Conservation (phyloP, 2,113 vertebrate genomes). For the Elaphurus davidianus region DNA sequence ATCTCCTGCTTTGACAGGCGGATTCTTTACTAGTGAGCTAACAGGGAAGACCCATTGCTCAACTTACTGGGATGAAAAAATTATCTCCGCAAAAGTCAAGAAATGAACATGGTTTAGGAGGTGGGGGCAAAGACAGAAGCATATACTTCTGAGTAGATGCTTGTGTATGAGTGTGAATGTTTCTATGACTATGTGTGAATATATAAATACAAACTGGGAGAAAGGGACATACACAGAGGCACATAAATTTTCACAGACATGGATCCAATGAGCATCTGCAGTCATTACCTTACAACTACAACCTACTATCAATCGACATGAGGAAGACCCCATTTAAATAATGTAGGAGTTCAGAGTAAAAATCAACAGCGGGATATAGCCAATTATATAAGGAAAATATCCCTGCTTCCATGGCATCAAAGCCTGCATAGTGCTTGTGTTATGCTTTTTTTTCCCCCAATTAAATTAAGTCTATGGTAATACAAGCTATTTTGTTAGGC, state of each 20-base stretch:
- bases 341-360: slow-evolving; percentile 75
- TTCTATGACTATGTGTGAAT: slow-evolving; percentile 26
- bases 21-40: background rate
- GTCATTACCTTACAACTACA: slow-evolving; percentile 65
- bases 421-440: slow-evolving; percentile 6
- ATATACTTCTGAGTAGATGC: background rate
- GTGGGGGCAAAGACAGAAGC: background rate
- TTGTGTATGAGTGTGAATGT: background rate
- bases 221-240: slow-evolving; percentile 5
- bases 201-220: slow-evolving; percentile 38
- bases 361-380: slow-evolving; percentile 76
- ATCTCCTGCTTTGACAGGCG: background rate
- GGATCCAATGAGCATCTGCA: slow-evolving; percentile 50
- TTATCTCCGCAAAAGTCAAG: background rate
- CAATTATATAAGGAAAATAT: slow-evolving; percentile 75
- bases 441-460: background rate
- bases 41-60: background rate
- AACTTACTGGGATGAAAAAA: background rate
- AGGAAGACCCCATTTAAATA: slow-evolving; percentile 75
- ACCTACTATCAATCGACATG: slow-evolving; percentile 55
- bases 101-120: background rate
- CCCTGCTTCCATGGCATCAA: slow-evolving; percentile 57
- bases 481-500: slow-evolving; percentile 62
- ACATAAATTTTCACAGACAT: slow-evolving; percentile 52
- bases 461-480: slow-evolving; percentile 68